Conservation (phyloP, 2,113 vertebrate species). For the Muntiacus muntjak region DNA sequence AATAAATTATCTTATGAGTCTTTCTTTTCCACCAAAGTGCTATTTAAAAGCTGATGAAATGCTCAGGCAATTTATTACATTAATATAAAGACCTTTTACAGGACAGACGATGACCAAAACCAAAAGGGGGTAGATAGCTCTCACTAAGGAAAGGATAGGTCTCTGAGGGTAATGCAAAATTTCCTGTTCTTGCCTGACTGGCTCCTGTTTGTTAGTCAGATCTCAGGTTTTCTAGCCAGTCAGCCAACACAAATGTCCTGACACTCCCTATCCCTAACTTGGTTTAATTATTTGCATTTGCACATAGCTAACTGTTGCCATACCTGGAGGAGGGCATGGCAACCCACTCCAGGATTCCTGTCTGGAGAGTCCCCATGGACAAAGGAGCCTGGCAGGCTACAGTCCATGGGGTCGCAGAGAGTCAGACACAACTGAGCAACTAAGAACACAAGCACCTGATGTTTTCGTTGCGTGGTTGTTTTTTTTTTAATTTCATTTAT, state of each 20-base stretch:
- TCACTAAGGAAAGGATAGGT: neutral
- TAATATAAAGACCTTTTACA: conserved; percentile 38
- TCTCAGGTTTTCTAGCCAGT: neutral
- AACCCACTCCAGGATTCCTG: neutral
- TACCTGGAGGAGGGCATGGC: neutral
- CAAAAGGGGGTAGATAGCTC: neutral
- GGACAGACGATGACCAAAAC: conserved; percentile 40
- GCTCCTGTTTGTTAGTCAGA: neutral
- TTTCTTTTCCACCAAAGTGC: conserved; percentile 47
- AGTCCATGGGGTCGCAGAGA: neutral
- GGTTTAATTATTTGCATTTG: neutral
- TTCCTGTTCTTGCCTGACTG: neutral
- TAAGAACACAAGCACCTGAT: neutral
- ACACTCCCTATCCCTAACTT: neutral
- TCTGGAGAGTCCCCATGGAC: neutral
- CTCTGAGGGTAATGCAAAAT: neutral
- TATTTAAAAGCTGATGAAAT: conserved; percentile 65
- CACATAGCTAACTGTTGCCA: neutral
- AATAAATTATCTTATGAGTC: conserved; percentile 51
- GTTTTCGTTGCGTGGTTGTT: neutral
- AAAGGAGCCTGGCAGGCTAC: neutral
- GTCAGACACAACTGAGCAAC: neutral
- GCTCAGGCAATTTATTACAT: conserved; percentile 51
- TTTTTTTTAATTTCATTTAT: neutral
- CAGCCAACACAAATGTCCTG: neutral